Percentiles rank a stretch among this genome's conserved stretches.
These are phyloP conservation scores for Beris morrisii DNA, from an alignment of 2,888 invertebrate genomes.

Conservation along the genomic window DNA sequence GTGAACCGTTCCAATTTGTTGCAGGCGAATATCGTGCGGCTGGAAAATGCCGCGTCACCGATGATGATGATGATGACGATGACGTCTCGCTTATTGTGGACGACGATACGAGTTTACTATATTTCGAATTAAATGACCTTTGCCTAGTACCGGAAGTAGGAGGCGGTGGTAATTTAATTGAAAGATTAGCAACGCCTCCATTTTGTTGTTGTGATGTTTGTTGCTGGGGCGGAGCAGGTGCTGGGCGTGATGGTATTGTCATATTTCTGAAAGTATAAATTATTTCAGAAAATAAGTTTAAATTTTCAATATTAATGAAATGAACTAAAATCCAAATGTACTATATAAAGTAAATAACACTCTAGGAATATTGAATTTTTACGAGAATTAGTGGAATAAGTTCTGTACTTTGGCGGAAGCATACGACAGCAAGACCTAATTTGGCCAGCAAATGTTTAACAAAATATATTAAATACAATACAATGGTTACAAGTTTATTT, in stretches of 20 bases:
- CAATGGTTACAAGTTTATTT: too few species aligned
- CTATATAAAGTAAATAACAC: too few species aligned
- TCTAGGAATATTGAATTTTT: too few species aligned
- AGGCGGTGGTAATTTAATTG: constrained; percentile 53
- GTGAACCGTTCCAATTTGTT: constrained; percentile 53
- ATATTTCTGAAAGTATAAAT: constrained; percentile 41
- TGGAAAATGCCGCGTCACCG: constrained; percentile 52
- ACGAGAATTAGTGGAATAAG: too few species aligned
- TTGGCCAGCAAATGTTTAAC: too few species aligned
- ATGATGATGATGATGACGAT: constrained; percentile 36
- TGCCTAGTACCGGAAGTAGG: constrained; percentile 45
- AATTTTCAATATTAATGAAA: too few species aligned
- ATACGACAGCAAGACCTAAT: too few species aligned
- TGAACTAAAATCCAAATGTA: too few species aligned
- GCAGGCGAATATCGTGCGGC: constrained; percentile 52
- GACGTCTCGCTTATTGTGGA: constrained; percentile 37
- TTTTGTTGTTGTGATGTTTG: constrained; percentile 43
- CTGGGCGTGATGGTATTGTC: constrained; percentile 56
- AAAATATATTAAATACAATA: too few species aligned
- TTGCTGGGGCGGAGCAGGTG: constrained; percentile 54
- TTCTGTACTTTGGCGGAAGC: too few species aligned
- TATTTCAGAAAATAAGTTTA: too few species aligned
- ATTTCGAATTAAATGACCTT: constrained; percentile 41
- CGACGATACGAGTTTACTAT: too few species aligned
- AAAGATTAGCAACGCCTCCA: constrained; percentile 42